Conservation (phyloP, 1,140 invertebrate species). For the Hydropsyche tenuis region DNA sequence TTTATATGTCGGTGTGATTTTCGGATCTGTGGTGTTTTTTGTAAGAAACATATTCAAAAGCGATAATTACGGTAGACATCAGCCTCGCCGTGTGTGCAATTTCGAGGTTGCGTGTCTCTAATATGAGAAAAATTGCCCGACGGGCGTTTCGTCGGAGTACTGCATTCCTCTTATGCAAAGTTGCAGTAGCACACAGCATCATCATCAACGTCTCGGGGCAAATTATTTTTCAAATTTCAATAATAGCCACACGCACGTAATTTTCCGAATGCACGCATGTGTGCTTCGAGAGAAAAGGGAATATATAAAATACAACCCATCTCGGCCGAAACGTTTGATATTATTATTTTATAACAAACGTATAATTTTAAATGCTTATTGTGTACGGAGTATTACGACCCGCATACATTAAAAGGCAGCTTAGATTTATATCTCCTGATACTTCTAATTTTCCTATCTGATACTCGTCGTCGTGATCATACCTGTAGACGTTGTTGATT, state of each 20-base stretch:
- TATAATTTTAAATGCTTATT: too few species aligned
- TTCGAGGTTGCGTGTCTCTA: constrained; percentile 27
- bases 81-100: background rate
- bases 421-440: background rate
- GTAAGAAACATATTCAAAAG: background rate
- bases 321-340: too few species aligned
- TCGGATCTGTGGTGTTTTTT: too few species aligned
- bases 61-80: background rate
- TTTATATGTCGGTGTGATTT: too few species aligned
- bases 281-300: too few species aligned
- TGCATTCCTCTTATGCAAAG: constrained; percentile 7
- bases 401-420: background rate
- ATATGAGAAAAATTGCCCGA: constrained; percentile 30
- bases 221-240: constrained; percentile 2
- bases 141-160: background rate
- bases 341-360: too few species aligned
- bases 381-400: background rate
- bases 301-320: too few species aligned
- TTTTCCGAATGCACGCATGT: background rate
- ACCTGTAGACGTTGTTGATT: constrained; percentile 2
- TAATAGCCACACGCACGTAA: background rate
- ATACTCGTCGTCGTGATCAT: background rate
- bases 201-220: background rate
- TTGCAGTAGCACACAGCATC: constrained; percentile 13
- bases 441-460: background rate